Percentiles rank a stretch among this genome's conserved stretches.
Evolutionary conservation across 2,888 invertebrate species (phyloP).

Genomic region (Flabesymbios commensalis): DNA sequence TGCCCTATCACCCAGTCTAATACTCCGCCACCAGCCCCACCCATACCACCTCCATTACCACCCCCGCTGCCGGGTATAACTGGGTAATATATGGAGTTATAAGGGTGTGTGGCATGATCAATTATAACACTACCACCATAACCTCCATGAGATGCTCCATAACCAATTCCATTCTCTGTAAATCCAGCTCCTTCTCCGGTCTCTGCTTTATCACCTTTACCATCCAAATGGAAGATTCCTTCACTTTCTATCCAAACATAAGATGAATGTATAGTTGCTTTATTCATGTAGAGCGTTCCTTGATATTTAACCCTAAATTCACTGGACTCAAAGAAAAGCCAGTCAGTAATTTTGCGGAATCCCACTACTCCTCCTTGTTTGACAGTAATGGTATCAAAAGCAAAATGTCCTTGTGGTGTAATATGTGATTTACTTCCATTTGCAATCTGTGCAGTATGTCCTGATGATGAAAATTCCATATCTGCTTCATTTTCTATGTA

Average conservation of each 20-base stretch:
- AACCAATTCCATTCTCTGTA: conserved; percentile 35
- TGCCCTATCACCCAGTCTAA: conserved; percentile 43
- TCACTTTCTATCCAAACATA: conserved; percentile 47
- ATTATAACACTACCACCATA: conserved; percentile 34
- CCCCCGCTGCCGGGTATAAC: conserved; percentile 42
- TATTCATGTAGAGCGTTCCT: conserved; percentile 43
- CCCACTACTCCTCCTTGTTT: conserved; percentile 38
- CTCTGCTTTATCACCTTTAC: conserved; percentile 36
- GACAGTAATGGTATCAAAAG: conserved; percentile 39
- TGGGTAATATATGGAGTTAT: conserved; percentile 41
- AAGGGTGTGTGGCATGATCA: conserved; percentile 33
- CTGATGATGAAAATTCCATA: conserved; percentile 41
- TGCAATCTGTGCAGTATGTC: conserved; percentile 40
- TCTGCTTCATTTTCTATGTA: conserved; percentile 38
- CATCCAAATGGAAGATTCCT: conserved; percentile 44
- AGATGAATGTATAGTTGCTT: conserved; percentile 40
- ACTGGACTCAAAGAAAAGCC: conserved; percentile 32
- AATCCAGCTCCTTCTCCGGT: conserved; percentile 38
- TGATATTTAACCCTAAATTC: conserved; percentile 43
- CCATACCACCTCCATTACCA: conserved; percentile 41
- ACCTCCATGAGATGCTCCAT: conserved; percentile 47
- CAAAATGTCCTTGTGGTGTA: conserved; percentile 41
- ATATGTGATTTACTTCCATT: conserved; percentile 36
- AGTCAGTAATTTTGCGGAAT: conserved; percentile 34
- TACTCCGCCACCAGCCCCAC: conserved; percentile 44